These are phyloP conservation scores for Cerastoderma edule DNA, from an alignment of 2,888 invertebrate genomes.

Conservation along the genomic window DNA sequence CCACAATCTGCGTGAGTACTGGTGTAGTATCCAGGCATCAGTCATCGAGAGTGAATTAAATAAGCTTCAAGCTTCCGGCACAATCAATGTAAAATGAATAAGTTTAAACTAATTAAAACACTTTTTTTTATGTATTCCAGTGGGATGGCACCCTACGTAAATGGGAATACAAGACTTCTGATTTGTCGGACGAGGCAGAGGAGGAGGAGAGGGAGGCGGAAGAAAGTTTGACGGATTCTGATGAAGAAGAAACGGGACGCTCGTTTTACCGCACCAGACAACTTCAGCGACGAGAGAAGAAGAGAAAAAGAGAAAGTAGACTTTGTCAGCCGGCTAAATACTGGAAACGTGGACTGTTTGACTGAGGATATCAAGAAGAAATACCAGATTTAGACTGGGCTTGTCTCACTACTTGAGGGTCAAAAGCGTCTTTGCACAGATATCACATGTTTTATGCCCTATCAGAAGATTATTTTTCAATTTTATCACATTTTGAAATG, in stretches of 20 bases:
- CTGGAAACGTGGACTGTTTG: slow-evolving; percentile 31
- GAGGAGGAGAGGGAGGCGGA: slow-evolving; percentile 33
- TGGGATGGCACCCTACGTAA: slow-evolving; percentile 84
- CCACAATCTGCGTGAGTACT: too few relatives aligned
- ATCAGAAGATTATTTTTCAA: not conserved
- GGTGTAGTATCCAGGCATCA: too few relatives aligned
- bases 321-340: slow-evolving; percentile 20
- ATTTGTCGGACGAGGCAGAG: slow-evolving; percentile 36
- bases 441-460: not conserved
- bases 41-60: not conserved
- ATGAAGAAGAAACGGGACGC: slow-evolving; percentile 22
- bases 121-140: slow-evolving; percentile 66
- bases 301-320: slow-evolving; percentile 18
- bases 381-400: not conserved
- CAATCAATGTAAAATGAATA: not conserved
- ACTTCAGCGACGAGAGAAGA: slow-evolving; percentile 6
- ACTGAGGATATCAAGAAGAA: not conserved
- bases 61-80: not conserved
- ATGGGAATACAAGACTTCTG: slow-evolving; percentile 78
- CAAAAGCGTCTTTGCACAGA: not conserved
- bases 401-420: not conserved
- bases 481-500: not conserved
- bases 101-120: not conserved
- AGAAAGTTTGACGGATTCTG: slow-evolving; percentile 39
- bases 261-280: slow-evolving; percentile 14